Evolutionary conservation across 2,797 vertebrate genomes (phyloP).

Genomic region (Poeciliopsis turneri): DNA sequence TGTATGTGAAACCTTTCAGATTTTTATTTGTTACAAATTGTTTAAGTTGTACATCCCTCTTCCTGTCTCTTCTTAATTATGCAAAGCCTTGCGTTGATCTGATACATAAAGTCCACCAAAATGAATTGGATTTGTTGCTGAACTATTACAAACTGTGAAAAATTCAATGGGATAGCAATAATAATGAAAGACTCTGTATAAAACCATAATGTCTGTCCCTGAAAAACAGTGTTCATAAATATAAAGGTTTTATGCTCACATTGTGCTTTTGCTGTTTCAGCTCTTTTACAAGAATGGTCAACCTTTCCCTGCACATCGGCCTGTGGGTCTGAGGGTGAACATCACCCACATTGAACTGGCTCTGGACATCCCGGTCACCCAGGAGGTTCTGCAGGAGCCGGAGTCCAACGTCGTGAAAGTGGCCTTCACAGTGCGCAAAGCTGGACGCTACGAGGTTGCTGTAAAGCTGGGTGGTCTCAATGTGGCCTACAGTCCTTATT

Average conservation of each 20-base stretch:
- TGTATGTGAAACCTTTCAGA: not conserved
- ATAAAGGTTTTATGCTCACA: not conserved
- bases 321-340: constrained; percentile 92
- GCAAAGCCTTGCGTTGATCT: not conserved
- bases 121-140: not conserved
- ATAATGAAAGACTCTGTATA: not conserved
- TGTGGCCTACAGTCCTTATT: constrained; percentile 97
- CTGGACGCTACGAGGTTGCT: constrained; percentile 94
- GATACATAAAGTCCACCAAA: not conserved
- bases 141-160: not conserved
- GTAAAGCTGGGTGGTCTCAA: constrained; percentile 95
- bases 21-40: not conserved
- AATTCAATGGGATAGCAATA: not conserved
- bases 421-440: constrained; percentile 96
- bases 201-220: not conserved
- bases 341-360: constrained; percentile 96
- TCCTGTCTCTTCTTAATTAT: not conserved
- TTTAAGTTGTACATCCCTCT: not conserved
- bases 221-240: not conserved
- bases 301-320: constrained; percentile 91
- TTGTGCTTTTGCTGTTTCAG: constrained; percentile 65
- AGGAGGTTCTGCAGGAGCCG: constrained; percentile 95
- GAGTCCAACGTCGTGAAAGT: constrained; percentile 94
- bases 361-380: constrained; percentile 95
- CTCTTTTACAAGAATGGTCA: constrained; percentile 98